phyloP scores from a whole-genome alignment of 2,888 invertebrate genomes.

The Scaptomyza cyrtandrae region DNA sequence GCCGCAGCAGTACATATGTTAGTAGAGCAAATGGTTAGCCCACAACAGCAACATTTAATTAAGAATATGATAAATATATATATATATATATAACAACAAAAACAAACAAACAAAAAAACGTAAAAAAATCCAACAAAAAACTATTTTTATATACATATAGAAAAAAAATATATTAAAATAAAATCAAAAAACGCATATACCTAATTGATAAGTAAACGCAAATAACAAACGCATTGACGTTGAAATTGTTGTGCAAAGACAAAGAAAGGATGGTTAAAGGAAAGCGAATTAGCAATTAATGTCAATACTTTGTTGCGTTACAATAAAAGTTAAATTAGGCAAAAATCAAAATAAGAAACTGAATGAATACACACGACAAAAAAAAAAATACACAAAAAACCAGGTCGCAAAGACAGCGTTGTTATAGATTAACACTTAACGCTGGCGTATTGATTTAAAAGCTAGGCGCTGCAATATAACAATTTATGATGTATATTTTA shows the following conservation, averaged over 20 bases:
- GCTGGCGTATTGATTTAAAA: constrained; percentile 33
- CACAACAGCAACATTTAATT: constrained; percentile 80
- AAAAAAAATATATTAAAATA: constrained; percentile 17
- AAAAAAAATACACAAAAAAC: constrained; percentile 17
- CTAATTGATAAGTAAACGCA: constrained; percentile 67
- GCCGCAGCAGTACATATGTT: constrained; percentile 54
- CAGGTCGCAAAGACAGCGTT: constrained; percentile 44
- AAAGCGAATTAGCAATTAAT: constrained; percentile 55
- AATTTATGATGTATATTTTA: constrained; percentile 73
- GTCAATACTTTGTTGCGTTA: constrained; percentile 70
- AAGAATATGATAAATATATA: constrained; percentile 70
- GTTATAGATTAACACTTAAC: constrained; percentile 46
- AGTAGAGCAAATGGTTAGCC: constrained; percentile 61
- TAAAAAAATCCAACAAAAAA: constrained; percentile 27
- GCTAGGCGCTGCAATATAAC: constrained; percentile 63
- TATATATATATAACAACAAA: constrained; percentile 2
- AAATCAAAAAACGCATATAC: constrained; percentile 21
- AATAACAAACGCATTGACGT: constrained; percentile 37
- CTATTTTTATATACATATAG: constrained; percentile 75
- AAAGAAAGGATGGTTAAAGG: constrained; percentile 16
- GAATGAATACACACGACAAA: constrained; percentile 25
- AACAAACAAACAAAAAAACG: constrained; percentile 19
- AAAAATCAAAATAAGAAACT: constrained; percentile 54
- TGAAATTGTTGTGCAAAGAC: constrained; percentile 36
- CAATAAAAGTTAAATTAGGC: constrained; percentile 49